A percentile compares a stretch with the other conserved stretches of the same genome.
phyloP scores from a whole-genome alignment of 1,140 invertebrate genomes.

The Drosophila burlai region DNA sequence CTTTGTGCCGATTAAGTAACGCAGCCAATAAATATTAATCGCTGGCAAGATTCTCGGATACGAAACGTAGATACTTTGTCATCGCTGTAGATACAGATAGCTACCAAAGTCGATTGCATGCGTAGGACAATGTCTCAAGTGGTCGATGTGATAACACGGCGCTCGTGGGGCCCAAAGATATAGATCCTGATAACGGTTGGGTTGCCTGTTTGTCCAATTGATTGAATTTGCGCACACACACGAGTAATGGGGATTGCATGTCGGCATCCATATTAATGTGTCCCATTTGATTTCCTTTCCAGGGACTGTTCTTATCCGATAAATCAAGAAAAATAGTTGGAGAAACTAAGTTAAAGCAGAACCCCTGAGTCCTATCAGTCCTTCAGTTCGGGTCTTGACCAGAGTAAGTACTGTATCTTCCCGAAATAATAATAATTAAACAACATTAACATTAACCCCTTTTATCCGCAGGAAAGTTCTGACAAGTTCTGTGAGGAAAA shows the following conservation, averaged over 20 bases:
- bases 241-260: constrained; percentile 7
- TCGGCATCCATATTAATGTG: too few species aligned
- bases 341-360: neutral
- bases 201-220: constrained; percentile 15
- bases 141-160: constrained; percentile 2
- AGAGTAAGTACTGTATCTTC: neutral
- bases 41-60: constrained; percentile 7
- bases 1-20: constrained; percentile 37
- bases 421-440: too few species aligned
- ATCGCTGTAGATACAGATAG: constrained; percentile 5
- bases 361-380: neutral
- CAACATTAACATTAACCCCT: neutral
- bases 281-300: neutral
- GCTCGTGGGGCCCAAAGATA: constrained; percentile 13
- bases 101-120: neutral
- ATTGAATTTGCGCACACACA: constrained; percentile 5
- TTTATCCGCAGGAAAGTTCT: neutral
- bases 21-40: constrained; percentile 15
- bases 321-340: neutral
- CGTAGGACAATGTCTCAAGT: constrained; percentile 16
- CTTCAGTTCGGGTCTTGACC: neutral
- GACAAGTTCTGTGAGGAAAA: neutral
- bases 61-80: constrained; percentile 6
- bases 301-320: neutral
- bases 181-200: constrained; percentile 8